These are phyloP conservation scores for Allophyes oxyacanthae DNA, from an alignment of 2,888 invertebrate species.

Conservation along the genomic window DNA sequence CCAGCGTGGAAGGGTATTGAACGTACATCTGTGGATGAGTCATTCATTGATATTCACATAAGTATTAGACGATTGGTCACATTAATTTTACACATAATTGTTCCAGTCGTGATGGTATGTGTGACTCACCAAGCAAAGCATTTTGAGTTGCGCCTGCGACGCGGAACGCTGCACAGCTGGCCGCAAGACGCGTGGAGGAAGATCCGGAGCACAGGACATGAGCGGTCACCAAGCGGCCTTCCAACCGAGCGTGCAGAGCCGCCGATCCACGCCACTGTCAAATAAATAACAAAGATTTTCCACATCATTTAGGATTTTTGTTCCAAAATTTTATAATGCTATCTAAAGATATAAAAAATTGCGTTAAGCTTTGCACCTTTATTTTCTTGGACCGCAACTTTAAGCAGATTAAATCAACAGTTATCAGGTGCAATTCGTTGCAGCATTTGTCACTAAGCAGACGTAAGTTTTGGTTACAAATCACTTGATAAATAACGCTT, in stretches of 20 bases:
- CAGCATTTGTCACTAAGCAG: conserved; percentile 60
- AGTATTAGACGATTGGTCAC: conserved; percentile 31
- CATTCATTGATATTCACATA: conserved; percentile 31
- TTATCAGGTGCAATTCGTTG: conserved; percentile 64
- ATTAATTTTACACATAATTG: conserved; percentile 28
- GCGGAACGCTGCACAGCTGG: conserved; percentile 95
- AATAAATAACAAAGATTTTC: conserved; percentile 45
- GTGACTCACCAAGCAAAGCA: conserved; percentile 73
- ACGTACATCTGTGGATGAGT: conserved; percentile 90
- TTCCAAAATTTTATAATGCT: conserved; percentile 36
- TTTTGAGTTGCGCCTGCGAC: conserved; percentile 93
- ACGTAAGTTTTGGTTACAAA: conserved; percentile 49
- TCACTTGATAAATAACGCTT: conserved; percentile 54
- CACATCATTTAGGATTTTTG: conserved; percentile 46
- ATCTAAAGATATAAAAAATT: conserved; percentile 56
- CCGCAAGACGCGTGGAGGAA: conserved; percentile 89
- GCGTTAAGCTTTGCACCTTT: conserved; percentile 59
- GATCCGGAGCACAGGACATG: conserved; percentile 94
- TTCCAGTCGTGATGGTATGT: conserved; percentile 13
- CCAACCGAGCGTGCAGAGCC: conserved; percentile 92
- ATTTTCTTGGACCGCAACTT: conserved; percentile 53
- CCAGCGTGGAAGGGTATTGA: conserved; percentile 94
- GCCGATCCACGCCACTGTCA: conserved; percentile 95
- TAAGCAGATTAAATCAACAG: conserved; percentile 68
- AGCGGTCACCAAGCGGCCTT: conserved; percentile 94